These are phyloP conservation scores for Bambusicola thoracicus DNA, from an alignment of 2,113 vertebrate species.

Conservation along the genomic window DNA sequence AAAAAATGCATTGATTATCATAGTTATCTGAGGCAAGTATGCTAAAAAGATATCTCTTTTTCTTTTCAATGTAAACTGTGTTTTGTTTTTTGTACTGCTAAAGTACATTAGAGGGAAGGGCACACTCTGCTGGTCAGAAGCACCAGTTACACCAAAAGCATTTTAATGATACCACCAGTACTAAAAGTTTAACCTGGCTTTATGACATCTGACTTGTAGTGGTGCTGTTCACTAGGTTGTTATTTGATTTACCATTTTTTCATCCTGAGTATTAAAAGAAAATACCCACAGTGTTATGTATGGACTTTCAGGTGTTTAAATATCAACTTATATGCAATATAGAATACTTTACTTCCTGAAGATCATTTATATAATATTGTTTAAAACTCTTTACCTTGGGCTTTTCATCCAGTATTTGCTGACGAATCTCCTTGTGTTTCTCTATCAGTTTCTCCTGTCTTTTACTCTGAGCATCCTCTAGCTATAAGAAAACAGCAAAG, in stretches of 20 bases:
- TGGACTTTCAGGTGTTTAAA: neutral
- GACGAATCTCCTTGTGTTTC: constrained; percentile 95
- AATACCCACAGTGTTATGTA: neutral
- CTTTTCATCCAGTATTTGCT: constrained; percentile 96
- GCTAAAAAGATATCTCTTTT: constrained; percentile 66
- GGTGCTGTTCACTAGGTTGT: neutral
- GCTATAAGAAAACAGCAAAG: constrained; percentile 72
- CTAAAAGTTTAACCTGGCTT: neutral
- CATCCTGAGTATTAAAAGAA: neutral
- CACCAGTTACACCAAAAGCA: neutral
- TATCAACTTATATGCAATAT: constrained; percentile 19
- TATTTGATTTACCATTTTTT: neutral
- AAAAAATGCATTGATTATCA: neutral
- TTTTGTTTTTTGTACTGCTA: constrained; percentile 21
- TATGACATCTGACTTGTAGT: neutral
- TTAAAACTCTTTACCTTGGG: constrained; percentile 87
- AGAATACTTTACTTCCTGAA: neutral
- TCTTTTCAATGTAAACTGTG: constrained; percentile 43
- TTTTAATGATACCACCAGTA: neutral
- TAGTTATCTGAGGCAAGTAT: neutral
- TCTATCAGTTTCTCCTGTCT: constrained; percentile 92
- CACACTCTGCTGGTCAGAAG: constrained; percentile 71
- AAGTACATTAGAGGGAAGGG: constrained; percentile 9
- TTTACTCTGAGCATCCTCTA: constrained; percentile 96
- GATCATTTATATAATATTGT: neutral